These are phyloP conservation scores for Drosophila vallismaia DNA, from an alignment of 2,888 invertebrate species.

Conservation along the genomic window DNA sequence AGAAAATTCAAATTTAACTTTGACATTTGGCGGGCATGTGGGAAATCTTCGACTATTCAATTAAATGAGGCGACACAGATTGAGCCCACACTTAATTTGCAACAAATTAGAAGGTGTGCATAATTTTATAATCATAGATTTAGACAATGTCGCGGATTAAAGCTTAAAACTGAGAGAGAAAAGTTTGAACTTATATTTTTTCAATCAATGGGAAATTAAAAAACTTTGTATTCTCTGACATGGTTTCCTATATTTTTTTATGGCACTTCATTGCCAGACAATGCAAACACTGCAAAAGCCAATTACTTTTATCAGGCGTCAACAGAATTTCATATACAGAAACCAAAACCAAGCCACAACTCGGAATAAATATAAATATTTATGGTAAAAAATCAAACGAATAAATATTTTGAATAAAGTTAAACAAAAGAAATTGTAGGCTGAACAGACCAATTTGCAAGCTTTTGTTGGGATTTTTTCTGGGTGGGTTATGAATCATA, in stretches of 20 bases:
- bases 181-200: neutral
- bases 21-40: conserved; percentile 52
- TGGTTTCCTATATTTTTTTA: neutral
- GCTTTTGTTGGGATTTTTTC: neutral
- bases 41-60: conserved; percentile 44
- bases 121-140: conserved; percentile 26
- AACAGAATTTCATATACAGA: conserved; percentile 23
- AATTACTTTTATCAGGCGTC: conserved; percentile 37
- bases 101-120: conserved; percentile 54
- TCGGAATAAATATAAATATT: conserved; percentile 33
- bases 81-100: conserved; percentile 45
- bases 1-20: conserved; percentile 48
- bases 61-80: conserved; percentile 36
- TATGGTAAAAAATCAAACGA: conserved; percentile 31
- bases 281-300: conserved; percentile 29
- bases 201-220: neutral
- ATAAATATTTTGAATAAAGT: conserved; percentile 27
- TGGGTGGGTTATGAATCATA: conserved; percentile 9
- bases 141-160: conserved; percentile 14
- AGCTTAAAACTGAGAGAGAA: neutral
- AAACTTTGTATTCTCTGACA: conserved; percentile 10
- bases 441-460: conserved; percentile 1
- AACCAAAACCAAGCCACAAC: conserved; percentile 6
- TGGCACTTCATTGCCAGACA: conserved; percentile 13
- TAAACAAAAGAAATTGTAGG: conserved; percentile 18